Evolutionary conservation across 2,888 invertebrate genomes (phyloP).

Genomic region (Apomyelois bistriatella): DNA sequence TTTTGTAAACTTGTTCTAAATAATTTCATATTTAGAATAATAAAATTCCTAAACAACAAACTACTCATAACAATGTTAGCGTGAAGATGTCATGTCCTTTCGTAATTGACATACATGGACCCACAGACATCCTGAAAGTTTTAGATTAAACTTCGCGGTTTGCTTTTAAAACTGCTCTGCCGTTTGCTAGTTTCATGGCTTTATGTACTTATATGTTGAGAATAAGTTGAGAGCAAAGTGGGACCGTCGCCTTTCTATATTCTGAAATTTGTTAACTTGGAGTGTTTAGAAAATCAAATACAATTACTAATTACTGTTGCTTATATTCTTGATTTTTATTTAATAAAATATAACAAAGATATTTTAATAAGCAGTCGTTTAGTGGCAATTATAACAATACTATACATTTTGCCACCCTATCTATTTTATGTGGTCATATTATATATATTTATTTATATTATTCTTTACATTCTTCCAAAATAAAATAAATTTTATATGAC

Average conservation of each 20-base stretch:
- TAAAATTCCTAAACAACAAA: background rate
- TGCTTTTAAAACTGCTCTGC: constrained; percentile 10
- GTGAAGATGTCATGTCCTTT: constrained; percentile 9
- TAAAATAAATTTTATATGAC: too few relatives aligned
- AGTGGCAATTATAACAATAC: too few relatives aligned
- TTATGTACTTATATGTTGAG: background rate
- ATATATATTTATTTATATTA: too few relatives aligned
- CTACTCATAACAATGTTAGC: background rate
- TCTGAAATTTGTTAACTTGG: too few relatives aligned
- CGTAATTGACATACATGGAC: constrained; percentile 15
- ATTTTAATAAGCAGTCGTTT: too few relatives aligned
- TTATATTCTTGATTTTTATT: too few relatives aligned
- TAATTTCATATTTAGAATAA: background rate
- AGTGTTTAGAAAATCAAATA: background rate
- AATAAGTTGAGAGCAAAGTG: background rate
- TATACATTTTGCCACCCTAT: too few relatives aligned
- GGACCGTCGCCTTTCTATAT: background rate
- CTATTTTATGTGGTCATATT: too few relatives aligned
- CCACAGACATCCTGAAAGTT: constrained; percentile 12
- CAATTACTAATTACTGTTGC: too few relatives aligned
- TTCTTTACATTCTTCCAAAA: too few relatives aligned
- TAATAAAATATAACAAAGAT: too few relatives aligned
- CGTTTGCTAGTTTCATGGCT: constrained; percentile 21
- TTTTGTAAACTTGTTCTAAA: too few relatives aligned
- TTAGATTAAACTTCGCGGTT: constrained; percentile 13